These are phyloP conservation scores for Marmota monax DNA, from an alignment of 2,113 vertebrate genomes.

Conservation along the genomic window DNA sequence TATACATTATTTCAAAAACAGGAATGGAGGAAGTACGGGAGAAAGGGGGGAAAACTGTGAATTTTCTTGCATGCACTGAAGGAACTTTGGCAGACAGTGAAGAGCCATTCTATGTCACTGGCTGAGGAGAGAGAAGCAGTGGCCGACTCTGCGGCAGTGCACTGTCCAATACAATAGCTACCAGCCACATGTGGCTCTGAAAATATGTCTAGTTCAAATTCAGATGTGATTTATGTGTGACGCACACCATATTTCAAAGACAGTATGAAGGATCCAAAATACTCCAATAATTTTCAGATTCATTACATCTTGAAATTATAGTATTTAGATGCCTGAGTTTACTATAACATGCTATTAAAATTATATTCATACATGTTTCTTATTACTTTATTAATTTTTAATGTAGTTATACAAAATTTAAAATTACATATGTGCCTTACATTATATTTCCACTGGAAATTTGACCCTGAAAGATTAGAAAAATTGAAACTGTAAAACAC, in stretches of 20 bases:
- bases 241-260: constrained; percentile 21
- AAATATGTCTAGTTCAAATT: not conserved
- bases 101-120: not conserved
- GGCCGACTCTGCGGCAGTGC: not conserved
- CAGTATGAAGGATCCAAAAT: not conserved
- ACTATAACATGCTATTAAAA: constrained; percentile 40
- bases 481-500: not conserved
- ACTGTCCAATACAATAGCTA: not conserved
- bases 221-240: not conserved
- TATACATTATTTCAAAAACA: not conserved
- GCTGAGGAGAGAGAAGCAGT: not conserved
- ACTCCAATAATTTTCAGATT: not conserved
- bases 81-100: not conserved
- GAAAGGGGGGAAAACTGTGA: not conserved
- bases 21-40: not conserved
- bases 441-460: constrained; percentile 39
- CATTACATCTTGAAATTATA: constrained; percentile 5
- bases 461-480: constrained; percentile 22
- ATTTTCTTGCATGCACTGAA: not conserved
- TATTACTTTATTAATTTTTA: not conserved
- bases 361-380: not conserved
- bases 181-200: not conserved
- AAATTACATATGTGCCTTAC: constrained; percentile 42
- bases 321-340: not conserved
- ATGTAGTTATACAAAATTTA: not conserved